These are phyloP conservation scores for Trachymyrmex cornetzi DNA, from an alignment of 1,140 invertebrate species.

Conservation along the genomic window DNA sequence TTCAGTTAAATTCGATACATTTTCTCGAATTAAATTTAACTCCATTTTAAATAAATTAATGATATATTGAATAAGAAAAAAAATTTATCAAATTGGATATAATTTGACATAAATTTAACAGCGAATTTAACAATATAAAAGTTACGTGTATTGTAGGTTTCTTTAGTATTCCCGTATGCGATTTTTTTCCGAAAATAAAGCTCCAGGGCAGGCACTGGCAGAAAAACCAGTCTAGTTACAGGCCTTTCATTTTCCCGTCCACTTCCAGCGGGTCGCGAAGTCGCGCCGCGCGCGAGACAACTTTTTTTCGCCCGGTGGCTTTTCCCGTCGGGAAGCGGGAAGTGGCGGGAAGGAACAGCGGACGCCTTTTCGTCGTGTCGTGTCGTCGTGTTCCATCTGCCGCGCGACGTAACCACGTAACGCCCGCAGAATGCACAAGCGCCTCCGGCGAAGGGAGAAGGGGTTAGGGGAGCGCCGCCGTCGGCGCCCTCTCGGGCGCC, in stretches of 20 bases:
- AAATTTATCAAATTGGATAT: no score
- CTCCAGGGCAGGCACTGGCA: background rate
- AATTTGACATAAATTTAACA: no score
- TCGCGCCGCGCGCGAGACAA: constrained; percentile 6
- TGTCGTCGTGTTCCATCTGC: constrained; percentile 23
- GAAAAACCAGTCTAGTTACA: constrained; percentile 9
- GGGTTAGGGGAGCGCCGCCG: background rate
- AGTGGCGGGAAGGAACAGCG: background rate
- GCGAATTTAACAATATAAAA: no score
- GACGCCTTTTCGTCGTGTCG: constrained; percentile 18
- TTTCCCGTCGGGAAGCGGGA: constrained; percentile 6
- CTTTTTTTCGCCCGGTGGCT: background rate
- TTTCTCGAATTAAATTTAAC: no score
- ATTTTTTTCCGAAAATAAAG: no score
- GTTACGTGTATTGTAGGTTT: no score
- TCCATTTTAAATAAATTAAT: no score
- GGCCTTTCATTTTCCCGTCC: constrained; percentile 28
- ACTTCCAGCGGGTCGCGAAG: background rate
- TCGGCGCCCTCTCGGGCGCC: constrained; percentile 26
- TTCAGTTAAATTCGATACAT: no score
- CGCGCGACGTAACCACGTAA: constrained; percentile 3
- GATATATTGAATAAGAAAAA: no score
- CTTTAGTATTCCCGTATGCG: no score
- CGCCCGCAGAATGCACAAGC: constrained; percentile 35
- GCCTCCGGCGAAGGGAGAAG: background rate